Evolutionary conservation across 2,113 vertebrate genomes (phyloP).

Genomic region (Platanista minor): DNA sequence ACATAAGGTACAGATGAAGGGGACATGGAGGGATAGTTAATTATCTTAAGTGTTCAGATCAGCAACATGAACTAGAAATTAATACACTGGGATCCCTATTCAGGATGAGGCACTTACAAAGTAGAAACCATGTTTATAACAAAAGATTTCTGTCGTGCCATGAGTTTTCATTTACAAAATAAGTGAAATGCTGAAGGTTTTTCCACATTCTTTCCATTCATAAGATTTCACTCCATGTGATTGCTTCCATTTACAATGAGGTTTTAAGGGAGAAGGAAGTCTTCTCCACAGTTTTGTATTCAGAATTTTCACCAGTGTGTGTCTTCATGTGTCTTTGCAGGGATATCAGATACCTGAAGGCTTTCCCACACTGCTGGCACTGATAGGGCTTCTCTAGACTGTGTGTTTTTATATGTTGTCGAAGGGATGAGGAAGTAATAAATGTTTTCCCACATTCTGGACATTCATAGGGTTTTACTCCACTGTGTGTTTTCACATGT

Average conservation of each 20-base stretch:
- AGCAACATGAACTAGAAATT: not conserved
- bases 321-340: not conserved
- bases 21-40: not conserved
- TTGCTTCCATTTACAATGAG: not conserved
- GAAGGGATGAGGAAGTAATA: not conserved
- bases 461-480: not conserved
- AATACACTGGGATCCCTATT: not conserved
- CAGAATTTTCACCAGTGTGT: not conserved
- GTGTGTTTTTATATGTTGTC: constrained; percentile 12
- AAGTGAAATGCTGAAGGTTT: not conserved
- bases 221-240: constrained; percentile 12
- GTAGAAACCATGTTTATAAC: not conserved
- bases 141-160: not conserved
- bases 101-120: not conserved
- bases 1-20: not conserved
- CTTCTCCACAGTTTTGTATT: not conserved
- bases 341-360: constrained; percentile 6
- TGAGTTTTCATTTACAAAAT: not conserved
- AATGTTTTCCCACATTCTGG: constrained; percentile 35
- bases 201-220: constrained; percentile 9
- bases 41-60: not conserved
- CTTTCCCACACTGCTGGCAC: constrained; percentile 47
- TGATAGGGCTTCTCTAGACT: not conserved
- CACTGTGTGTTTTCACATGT: not conserved
- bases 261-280: not conserved